Evolutionary conservation across 2,113 vertebrate species (phyloP), one percentile per base, ranked within the genome.

Genomic region (Oncorhynchus kisutch): DNA sequence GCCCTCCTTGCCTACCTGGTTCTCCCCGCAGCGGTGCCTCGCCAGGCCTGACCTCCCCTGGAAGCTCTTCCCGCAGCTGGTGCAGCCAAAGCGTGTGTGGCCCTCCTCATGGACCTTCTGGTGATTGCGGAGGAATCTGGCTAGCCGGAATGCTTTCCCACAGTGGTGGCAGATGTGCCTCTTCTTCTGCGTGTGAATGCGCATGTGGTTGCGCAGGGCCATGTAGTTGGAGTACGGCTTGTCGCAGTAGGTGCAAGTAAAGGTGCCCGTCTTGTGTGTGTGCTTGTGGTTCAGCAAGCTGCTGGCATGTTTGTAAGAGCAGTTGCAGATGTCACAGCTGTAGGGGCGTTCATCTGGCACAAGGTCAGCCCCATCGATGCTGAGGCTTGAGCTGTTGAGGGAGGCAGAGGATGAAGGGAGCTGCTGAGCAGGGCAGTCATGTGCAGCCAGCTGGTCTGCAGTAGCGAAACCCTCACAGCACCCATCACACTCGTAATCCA

Each of bases 1-100:
- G 85, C 88, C 91, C 54, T 94, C 91, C 90, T 90, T 91, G 89
- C 88, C 90, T 90, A 82, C 90, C 91, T 93, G 94, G 90, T 91
- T 92, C 86, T 93, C 92, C 86, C 92, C 92, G 79, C 93, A 94
- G 86, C 91, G 92, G 75, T 94, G 95, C 73, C 93, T 86, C 66
- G 92, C 92, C 71, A 95, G 90, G 5, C 91, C 91, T 0, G 92
- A 89, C 14, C 89, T 90, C 29, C 89, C 93, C 82, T 94, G 93
- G 86, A 97, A 97, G 67, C 91, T 94, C 80, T 95, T 94, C 78
- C 94, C 92, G 71, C 95, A 96, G 69, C 81, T 91, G 34, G 92
- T 92, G 85, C 95, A 96, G 81, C 91, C 90, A 62, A 95, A 95
- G 7, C 94, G 93, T 1, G 94, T 95, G 6, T 92, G 91, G 1